These are phyloP conservation scores for Aethes cnicana DNA, from an alignment of 2,888 invertebrate species.

Conservation along the genomic window DNA sequence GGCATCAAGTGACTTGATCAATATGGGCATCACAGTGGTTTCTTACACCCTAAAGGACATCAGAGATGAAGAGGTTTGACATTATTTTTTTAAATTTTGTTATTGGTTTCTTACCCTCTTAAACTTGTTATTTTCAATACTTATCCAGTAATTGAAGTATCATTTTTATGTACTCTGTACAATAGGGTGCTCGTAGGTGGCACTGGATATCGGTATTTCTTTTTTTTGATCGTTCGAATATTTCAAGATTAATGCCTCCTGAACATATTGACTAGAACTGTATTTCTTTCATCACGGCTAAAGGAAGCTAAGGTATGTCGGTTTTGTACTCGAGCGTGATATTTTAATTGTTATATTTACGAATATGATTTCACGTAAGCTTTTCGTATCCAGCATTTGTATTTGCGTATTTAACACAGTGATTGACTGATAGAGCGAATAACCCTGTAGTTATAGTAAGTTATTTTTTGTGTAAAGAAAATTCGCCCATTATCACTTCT, in stretches of 20 bases:
- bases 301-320: slow-evolving; percentile 78
- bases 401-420: too few species aligned
- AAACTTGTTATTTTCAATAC: too few species aligned
- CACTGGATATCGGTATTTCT: too few species aligned
- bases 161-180: neutral
- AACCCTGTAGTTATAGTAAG: too few species aligned
- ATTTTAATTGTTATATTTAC: slow-evolving; percentile 4
- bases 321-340: slow-evolving; percentile 28
- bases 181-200: too few species aligned
- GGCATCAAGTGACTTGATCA: slow-evolving; percentile 96
- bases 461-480: too few species aligned
- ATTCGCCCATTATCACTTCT: too few species aligned
- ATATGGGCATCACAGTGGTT: slow-evolving; percentile 98
- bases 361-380: too few species aligned
- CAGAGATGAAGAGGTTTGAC: slow-evolving; percentile 94
- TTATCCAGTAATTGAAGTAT: neutral
- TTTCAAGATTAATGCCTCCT: neutral
- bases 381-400: too few species aligned
- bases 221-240: too few species aligned
- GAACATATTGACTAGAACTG: slow-evolving; percentile 44
- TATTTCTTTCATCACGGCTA: slow-evolving; percentile 58
- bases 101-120: too few species aligned
- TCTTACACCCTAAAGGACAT: slow-evolving; percentile 97
- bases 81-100: neutral
- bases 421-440: too few species aligned